These are phyloP conservation scores for Bradypodion pumilum DNA, from an alignment of 2,797 vertebrate genomes.

Conservation along the genomic window DNA sequence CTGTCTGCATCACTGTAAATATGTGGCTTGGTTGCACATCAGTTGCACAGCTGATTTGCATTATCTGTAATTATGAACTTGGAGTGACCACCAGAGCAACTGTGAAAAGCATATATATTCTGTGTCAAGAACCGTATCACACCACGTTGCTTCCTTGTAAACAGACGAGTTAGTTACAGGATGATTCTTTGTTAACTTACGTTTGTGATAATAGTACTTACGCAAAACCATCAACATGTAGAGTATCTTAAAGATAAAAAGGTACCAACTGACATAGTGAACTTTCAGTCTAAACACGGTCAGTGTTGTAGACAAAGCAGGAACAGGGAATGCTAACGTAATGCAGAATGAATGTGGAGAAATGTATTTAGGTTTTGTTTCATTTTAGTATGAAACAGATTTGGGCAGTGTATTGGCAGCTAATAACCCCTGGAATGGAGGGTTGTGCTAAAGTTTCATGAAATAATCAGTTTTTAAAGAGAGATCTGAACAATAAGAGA, in stretches of 20 bases:
- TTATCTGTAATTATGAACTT: background rate
- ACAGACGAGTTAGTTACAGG: background rate
- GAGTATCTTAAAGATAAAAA: background rate
- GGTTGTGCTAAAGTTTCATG: background rate
- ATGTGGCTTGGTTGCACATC: conserved; percentile 32
- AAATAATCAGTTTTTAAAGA: background rate
- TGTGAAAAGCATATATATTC: background rate
- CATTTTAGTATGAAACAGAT: background rate
- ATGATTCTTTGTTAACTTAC: background rate
- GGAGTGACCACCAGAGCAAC: background rate
- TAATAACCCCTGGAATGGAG: background rate
- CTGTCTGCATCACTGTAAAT: conserved; percentile 38
- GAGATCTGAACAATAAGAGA: background rate
- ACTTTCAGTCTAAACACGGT: background rate
- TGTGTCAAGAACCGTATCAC: background rate
- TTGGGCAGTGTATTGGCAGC: background rate
- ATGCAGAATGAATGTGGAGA: background rate
- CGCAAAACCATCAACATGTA: background rate
- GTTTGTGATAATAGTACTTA: background rate
- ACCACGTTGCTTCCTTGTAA: background rate
- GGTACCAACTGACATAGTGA: background rate
- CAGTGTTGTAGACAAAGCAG: background rate
- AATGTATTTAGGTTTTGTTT: background rate
- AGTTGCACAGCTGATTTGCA: background rate
- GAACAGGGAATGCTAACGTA: background rate